Evolutionary conservation across 2,797 vertebrate genomes (phyloP), one percentile per base, ranked within the genome.

Genomic region (Tauraco hartlaubi): DNA sequence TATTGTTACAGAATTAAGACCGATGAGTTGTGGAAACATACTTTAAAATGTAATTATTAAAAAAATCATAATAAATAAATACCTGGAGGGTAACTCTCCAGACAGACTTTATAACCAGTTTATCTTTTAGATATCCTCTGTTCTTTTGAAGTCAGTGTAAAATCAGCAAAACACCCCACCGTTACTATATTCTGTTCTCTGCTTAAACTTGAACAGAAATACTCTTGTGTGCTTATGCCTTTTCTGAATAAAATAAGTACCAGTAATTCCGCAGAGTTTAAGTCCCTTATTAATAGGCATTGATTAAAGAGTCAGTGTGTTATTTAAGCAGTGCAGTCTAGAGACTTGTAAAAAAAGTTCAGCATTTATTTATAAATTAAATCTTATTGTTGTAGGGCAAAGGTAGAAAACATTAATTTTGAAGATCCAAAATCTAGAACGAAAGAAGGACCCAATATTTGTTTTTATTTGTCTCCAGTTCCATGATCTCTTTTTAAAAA

Each of bases 101-200:
- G 61, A 29, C 14, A 80, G 33, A 28, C 10, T 74, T 91, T 41
- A 31, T 21, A 68, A 48, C 6, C 28, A 61, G 16, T 68, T 61
- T 64, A 33, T 58, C 11, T 63, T 63, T 77, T 51, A 71, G 7
- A 35, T 71, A n/a, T 51, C 29, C 41, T 56, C 28, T 51, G 2
- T 35, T 68, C 14, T 44, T 33, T 28, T 33, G 13, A 75, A 79
- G 12, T 20, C 22, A 56, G 15, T 10, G 5, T 16, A 66, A 79
- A 68, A 58, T 41, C 28, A 58, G 6, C 2, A 43, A 86, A 80
- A 79, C 35, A 0, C 0, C 4, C 23, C 25, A 44, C 33, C 1
- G 0, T 43, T 85, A 33, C 20, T 3, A 11, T 66, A 54, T 21
- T 69, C 21, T 48, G 9, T 58, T 84, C 46, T 83, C 28, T 75